Evolutionary conservation across 2,113 vertebrate species (phyloP), one percentile per base, ranked within the genome.

Genomic region (Podiceps cristatus): DNA sequence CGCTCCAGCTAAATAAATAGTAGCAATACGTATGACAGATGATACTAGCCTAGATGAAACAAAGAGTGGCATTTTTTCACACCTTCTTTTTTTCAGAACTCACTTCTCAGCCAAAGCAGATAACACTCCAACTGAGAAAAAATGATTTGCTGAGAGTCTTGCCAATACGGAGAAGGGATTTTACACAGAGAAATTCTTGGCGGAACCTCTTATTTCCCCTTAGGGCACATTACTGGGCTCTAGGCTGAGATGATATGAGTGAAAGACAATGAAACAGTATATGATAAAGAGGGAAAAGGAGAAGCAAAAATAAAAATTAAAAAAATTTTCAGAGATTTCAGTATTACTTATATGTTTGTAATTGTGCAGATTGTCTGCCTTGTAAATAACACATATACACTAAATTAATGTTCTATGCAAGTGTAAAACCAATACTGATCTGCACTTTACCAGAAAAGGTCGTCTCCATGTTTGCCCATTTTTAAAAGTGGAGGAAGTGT

Each of bases 61-160:
- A 90, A 18, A 95, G 69, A 88, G 31, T 37, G 67, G 35, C 62
- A 66, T 88, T 93, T 92, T 90, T 94, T 93, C 74, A 88, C 88
- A 80, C 78, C 24, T 73, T 53, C 1, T 29, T 92, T 96, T 96
- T 94, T 92, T 35, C 62, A 79, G 73, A 96, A 73, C 37, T 68
- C 73, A 18, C 59, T 94, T 86, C 82, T 94, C 92, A 93, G 75
- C 31, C 88, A 92, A 88, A 97, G 82, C 50, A 77, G 67, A 74
- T 88, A 95, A 83, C 85, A 74, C 45, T 80, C 85, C 88, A 90
- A 22, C 81, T 58, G 78, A 95, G 96, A 95, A 75, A 83, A 92
- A 88, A 11, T 79, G 1, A 88, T 94, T 88, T 94, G 28, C 53
- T 22, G 27, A 68, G 23, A 59, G 45, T 37, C 78, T 83, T 75